Percentiles rank a stretch among this genome's conserved stretches.
Evolutionary conservation across 2,888 invertebrate species (phyloP).

Genomic region (Microchrysa polita): DNA sequence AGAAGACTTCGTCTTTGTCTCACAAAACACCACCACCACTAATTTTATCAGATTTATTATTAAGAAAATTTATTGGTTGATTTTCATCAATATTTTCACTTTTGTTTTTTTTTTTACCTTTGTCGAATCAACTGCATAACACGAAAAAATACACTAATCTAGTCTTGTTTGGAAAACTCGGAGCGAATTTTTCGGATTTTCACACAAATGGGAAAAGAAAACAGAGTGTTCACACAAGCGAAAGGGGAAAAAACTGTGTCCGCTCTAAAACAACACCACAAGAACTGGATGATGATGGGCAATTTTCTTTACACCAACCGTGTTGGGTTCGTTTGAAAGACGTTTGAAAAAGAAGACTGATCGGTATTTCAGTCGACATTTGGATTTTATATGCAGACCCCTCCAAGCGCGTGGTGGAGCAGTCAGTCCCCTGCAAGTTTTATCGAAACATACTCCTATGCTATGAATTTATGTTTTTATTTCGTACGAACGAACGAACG

Average conservation of each 20-base stretch:
- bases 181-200: background rate
- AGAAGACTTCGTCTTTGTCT: too few relatives aligned
- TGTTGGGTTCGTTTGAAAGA: conserved; percentile 45
- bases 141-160: conserved; percentile 15
- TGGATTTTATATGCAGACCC: conserved; percentile 47
- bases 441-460: background rate
- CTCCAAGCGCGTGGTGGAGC: conserved; percentile 37
- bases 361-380: conserved; percentile 43
- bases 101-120: conserved; percentile 13
- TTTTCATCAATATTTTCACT: too few relatives aligned
- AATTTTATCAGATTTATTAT: too few relatives aligned
- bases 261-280: conserved; percentile 13
- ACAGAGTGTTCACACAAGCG: conserved; percentile 1
- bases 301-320: background rate
- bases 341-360: conserved; percentile 49
- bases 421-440: conserved; percentile 36
- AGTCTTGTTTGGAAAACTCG: conserved; percentile 11
- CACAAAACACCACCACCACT: too few relatives aligned
- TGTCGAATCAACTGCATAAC: conserved; percentile 18
- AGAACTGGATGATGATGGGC: background rate
- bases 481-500: too few relatives aligned
- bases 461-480: conserved; percentile 13
- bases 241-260: conserved; percentile 28
- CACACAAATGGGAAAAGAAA: conserved; percentile 7
- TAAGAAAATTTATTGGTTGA: too few relatives aligned